These are phyloP conservation scores for Heliconius ethilla DNA, from an alignment of 2,888 invertebrate species.

Conservation along the genomic window DNA sequence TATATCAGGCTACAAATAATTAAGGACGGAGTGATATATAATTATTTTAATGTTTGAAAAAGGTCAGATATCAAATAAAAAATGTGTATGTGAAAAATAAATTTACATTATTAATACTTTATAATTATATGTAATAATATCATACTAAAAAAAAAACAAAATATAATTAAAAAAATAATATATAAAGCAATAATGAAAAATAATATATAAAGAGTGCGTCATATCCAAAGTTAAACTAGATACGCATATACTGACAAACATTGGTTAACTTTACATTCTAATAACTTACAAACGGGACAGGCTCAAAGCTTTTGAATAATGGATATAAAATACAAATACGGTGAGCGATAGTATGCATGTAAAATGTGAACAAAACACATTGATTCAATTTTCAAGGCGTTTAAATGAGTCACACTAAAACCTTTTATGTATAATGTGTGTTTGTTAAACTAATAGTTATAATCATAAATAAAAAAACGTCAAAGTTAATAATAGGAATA, in stretches of 20 bases:
- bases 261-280: constrained; percentile 23
- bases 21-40: neutral
- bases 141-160: neutral
- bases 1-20: neutral
- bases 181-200: neutral
- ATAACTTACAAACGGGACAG: constrained; percentile 7
- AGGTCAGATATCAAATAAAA: neutral
- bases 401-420: constrained; percentile 1
- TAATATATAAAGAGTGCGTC: neutral
- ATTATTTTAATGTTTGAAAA: neutral
- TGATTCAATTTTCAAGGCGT: neutral
- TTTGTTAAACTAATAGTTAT: neutral
- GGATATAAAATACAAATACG: constrained; percentile 3
- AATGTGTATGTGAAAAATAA: neutral
- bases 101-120: neutral
- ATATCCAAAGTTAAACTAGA: constrained; percentile 2
- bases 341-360: constrained; percentile 22
- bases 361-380: neutral
- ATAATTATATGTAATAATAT: neutral
- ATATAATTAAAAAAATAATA: too few relatives aligned
- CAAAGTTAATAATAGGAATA: too few relatives aligned
- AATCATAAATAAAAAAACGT: neutral
- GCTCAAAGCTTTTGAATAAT: constrained; percentile 18
- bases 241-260: constrained; percentile 1
- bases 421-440: neutral